A percentile compares a stretch with the other conserved stretches of the same genome.
These are phyloP conservation scores for Sphyrna mokarran DNA, from an alignment of 2,113 vertebrate genomes.

Conservation along the genomic window DNA sequence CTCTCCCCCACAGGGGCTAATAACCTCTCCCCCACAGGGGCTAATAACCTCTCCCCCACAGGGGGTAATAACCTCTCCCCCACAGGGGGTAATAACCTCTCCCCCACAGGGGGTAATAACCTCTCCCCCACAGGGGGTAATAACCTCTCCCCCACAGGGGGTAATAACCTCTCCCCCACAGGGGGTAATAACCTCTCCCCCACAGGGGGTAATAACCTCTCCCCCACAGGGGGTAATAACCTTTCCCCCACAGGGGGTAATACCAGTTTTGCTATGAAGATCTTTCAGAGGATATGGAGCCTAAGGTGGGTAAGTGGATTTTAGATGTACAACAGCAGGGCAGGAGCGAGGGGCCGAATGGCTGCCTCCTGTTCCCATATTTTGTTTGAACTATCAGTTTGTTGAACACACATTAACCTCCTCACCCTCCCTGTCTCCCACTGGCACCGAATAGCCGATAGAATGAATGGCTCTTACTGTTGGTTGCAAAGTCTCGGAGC, in stretches of 20 bases:
- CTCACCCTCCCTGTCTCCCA: not conserved
- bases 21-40: too few relatives aligned
- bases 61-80: not conserved
- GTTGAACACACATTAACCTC: not conserved
- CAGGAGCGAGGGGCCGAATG: not conserved
- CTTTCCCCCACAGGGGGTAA: too few relatives aligned
- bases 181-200: too few relatives aligned
- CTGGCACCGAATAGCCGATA: not conserved
- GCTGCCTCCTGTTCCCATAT: not conserved
- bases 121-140: not conserved
- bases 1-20: not conserved
- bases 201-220: too few relatives aligned
- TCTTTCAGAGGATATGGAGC: not conserved
- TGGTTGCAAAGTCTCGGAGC: too few relatives aligned
- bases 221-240: too few relatives aligned
- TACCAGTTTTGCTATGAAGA: not conserved
- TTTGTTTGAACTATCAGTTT: not conserved
- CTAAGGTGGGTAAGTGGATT: too few relatives aligned
- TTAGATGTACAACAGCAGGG: not conserved
- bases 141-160: not conserved
- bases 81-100: not conserved
- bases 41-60: not conserved
- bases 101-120: not conserved
- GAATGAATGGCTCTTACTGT: constrained; percentile 7
- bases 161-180: not conserved